These are phyloP conservation scores for Drosophila paramelanica DNA, from an alignment of 2,888 invertebrate species.

Conservation along the genomic window DNA sequence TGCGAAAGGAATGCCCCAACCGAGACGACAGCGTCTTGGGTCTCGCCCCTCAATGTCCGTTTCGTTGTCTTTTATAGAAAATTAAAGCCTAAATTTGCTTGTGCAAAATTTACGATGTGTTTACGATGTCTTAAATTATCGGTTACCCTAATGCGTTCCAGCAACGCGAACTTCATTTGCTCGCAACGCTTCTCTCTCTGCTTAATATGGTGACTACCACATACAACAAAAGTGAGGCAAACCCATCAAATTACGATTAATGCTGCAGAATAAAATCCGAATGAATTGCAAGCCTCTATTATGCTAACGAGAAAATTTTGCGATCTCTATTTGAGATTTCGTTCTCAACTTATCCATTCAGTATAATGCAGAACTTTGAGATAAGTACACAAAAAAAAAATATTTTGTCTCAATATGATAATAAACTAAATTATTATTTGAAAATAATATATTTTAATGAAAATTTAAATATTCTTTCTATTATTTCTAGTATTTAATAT, in stretches of 20 bases:
- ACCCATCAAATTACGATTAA: neutral
- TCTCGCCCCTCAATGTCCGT: constrained; percentile 20
- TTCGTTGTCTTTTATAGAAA: constrained; percentile 57
- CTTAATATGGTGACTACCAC: neutral
- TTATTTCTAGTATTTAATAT: no score
- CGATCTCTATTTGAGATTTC: neutral
- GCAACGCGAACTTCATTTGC: constrained; percentile 69
- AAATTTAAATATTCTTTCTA: no score
- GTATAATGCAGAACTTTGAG: no score
- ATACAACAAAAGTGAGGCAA: neutral
- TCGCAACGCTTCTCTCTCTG: neutral
- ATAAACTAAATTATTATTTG: no score
- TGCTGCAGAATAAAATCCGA: neutral
- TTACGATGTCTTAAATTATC: constrained; percentile 82
- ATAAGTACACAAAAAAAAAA: no score
- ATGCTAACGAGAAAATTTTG: neutral
- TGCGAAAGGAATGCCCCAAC: constrained; percentile 40
- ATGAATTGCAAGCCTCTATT: neutral
- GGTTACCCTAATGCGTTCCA: constrained; percentile 74
- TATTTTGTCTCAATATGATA: no score
- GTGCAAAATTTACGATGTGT: constrained; percentile 83
- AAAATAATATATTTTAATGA: no score
- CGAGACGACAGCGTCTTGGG: constrained; percentile 32
- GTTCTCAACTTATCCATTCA: neutral
- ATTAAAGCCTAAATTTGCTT: constrained; percentile 72